phyloP scores from a whole-genome alignment of 1,140 invertebrate genomes.

The Plutomurus gul region DNA sequence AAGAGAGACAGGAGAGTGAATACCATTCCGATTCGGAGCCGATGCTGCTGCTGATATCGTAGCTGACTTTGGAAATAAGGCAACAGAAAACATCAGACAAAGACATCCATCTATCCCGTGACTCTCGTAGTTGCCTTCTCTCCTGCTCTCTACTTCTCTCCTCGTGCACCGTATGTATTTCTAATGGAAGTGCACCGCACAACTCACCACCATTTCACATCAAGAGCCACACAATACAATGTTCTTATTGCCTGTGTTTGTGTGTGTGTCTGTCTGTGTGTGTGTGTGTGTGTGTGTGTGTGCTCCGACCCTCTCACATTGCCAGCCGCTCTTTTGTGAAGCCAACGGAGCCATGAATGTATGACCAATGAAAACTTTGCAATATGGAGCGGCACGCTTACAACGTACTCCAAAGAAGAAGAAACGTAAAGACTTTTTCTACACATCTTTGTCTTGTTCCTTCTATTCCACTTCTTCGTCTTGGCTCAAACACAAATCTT shows the following conservation, averaged over 20 bases:
- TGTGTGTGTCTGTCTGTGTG: too few relatives aligned
- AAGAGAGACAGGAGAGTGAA: not conserved
- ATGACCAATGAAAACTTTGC: slow-evolving; percentile 3
- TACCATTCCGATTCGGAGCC: not conserved
- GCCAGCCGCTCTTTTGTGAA: not conserved
- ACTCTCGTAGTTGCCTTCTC: not conserved
- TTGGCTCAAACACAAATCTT: slow-evolving; percentile 31
- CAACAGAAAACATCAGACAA: not conserved
- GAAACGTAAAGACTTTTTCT: not conserved
- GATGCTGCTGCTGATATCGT: not conserved
- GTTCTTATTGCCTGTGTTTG: not conserved
- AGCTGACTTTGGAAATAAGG: not conserved
- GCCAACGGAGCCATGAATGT: not conserved
- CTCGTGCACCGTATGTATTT: not conserved
- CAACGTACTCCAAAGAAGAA: not conserved
- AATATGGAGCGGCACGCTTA: slow-evolving; percentile 7
- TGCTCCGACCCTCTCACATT: too few relatives aligned
- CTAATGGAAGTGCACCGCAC: not conserved
- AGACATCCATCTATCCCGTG: not conserved
- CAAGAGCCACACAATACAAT: not conserved
- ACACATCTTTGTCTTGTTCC: not conserved
- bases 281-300: too few relatives aligned
- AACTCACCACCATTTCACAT: not conserved
- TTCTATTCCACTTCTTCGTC: not conserved
- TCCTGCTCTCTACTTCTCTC: not conserved